A percentile compares a stretch with the other conserved stretches of the same genome.
These are phyloP conservation scores for Tringa solitaria DNA, from an alignment of 2,113 vertebrate species.

Conservation along the genomic window DNA sequence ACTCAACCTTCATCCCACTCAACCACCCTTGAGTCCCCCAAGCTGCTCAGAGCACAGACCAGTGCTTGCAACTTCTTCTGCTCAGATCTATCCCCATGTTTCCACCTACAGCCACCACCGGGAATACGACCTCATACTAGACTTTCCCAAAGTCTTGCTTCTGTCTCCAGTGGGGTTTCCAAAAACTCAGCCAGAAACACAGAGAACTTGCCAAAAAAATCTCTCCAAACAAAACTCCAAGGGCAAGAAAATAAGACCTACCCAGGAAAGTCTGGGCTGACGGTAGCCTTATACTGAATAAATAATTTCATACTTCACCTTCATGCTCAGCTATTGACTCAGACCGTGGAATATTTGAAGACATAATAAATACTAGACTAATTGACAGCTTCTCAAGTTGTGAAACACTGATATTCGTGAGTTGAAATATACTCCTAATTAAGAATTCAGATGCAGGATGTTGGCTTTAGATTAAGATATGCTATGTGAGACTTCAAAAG, in stretches of 20 bases:
- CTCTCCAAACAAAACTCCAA: neutral
- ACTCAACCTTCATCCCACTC: neutral
- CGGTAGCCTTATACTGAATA: neutral
- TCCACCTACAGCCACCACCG: rapidly evolving
- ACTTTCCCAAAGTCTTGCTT: neutral
- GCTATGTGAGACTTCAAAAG: neutral
- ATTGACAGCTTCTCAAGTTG: neutral
- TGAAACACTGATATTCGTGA: neutral
- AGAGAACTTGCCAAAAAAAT: neutral
- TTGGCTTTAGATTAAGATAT: neutral
- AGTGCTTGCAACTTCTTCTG: too few species aligned
- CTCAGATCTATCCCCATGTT: neutral
- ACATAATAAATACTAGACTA: slow-evolving; percentile 33
- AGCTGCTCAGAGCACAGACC: neutral
- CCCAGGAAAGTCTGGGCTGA: neutral
- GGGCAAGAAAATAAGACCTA: slow-evolving; percentile 10
- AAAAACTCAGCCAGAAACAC: neutral
- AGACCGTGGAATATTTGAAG: neutral
- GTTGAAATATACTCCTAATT: neutral
- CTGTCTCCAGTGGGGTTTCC: neutral
- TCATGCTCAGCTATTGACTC: neutral
- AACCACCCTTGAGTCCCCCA: too few species aligned
- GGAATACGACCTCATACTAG: neutral
- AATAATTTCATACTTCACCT: neutral
- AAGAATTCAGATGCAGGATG: neutral